These are phyloP conservation scores for Drepana falcataria DNA, from an alignment of 2,888 invertebrate species.

Conservation along the genomic window DNA sequence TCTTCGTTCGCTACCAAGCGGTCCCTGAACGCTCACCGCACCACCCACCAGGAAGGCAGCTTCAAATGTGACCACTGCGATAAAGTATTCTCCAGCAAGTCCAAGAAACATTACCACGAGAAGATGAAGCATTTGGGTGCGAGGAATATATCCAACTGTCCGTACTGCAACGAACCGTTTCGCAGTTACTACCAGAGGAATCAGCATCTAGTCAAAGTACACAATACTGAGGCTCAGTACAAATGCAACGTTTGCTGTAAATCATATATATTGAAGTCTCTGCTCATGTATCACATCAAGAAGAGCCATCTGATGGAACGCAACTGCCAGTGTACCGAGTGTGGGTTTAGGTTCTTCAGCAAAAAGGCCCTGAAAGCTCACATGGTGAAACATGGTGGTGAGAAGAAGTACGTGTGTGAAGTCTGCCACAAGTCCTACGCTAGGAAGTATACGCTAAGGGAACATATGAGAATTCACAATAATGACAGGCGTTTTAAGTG, in stretches of 20 bases:
- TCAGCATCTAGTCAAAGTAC: conserved; percentile 60
- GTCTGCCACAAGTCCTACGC: conserved; percentile 63
- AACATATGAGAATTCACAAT: conserved; percentile 68
- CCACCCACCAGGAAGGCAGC: conserved; percentile 53
- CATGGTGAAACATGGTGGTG: conserved; percentile 70
- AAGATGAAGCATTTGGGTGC: conserved; percentile 61
- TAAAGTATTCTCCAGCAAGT: conserved; percentile 49
- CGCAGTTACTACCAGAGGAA: conserved; percentile 63
- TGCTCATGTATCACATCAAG: conserved; percentile 63
- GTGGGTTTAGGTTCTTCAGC: conserved; percentile 72
- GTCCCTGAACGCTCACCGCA: conserved; percentile 47
- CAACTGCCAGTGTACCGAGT: conserved; percentile 68
- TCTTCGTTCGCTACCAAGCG: conserved; percentile 53
- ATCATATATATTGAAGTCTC: conserved; percentile 50
- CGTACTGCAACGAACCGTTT: conserved; percentile 55
- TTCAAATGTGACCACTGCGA: conserved; percentile 64
- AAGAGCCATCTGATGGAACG: conserved; percentile 69
- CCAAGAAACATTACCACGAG: conserved; percentile 60
- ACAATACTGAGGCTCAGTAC: conserved; percentile 59
- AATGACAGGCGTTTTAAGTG: conserved; percentile 62
- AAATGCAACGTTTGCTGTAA: conserved; percentile 64
- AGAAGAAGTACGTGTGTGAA: conserved; percentile 49
- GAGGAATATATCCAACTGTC: conserved; percentile 58
- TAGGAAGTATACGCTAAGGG: conserved; percentile 49
- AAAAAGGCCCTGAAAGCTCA: conserved; percentile 74